Base-by-base conservation (phyloP, 1,140 invertebrate species). In the Sesamia nonagrioides region DNA sequence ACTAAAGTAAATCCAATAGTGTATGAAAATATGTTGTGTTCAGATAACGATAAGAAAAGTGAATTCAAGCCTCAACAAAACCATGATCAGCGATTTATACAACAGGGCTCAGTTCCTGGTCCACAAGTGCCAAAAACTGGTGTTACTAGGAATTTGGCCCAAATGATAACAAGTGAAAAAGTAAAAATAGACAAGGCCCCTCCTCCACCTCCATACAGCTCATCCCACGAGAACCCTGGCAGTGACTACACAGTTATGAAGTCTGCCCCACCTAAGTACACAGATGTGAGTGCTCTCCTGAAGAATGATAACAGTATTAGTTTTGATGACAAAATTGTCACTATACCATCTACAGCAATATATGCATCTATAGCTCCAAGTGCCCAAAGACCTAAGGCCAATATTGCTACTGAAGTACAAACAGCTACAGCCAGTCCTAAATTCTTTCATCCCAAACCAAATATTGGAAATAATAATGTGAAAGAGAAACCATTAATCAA, bases 341-440 rank as follows among this genome's bases (percentile, higher is more conserved):
- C 91, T 72, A 89, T 95, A 82, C 94, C 95, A 45, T 94, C 94
- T 52, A 95, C 92, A 79, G 94, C 95, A 68, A 95, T 95, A 76
- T 95, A 95, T 89, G 95, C 95, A 69, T 95, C 95, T 37, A 94
- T 95, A 75, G 92, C 95, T 8, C 95, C 95, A 21, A 95, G 95
- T 92, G 95, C 95, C 58, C 95, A 95, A 83, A 91, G 95, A 80
- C 95, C 95, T 63, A 95, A 95, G 83, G 95, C 94, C 45, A 95
- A 95, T 66, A 91, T 95, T 80, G 95, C 95, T 50, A 95, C 95
- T 56, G 93, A 95, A 80, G 93, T 95, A 8, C 94, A 95, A 80
- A 90, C 88, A 68, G 82, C 87, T 40, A 84, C 91, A 27, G 82
- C 91, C 50, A 90, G 88, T 45, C 94, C 94, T 63, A 95, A 95